Evolutionary conservation across 1,140 invertebrate species (phyloP), one percentile per base, ranked within the genome.

Genomic region (Venustaconcha ellipsiformis): DNA sequence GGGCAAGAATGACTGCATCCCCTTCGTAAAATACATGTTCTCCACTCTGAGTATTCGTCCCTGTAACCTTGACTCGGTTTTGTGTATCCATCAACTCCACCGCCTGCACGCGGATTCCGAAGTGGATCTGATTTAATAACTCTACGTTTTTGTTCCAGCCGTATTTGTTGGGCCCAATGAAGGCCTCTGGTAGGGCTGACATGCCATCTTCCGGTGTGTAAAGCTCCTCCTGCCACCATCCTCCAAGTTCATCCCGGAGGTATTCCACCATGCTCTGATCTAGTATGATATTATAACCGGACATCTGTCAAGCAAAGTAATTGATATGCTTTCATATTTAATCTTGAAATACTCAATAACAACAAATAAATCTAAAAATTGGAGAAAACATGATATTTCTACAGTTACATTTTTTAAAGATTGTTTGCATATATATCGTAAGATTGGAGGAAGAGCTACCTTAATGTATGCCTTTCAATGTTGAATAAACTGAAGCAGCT

Each of bases 131-230:
- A 14, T 71, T 56, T 1, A 66, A 56, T 17, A 81, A 60, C 23
- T 79, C 14, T 1, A 79, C 71, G 30, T 81, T 57, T 23, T 59
- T 71, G 58, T 81, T 66, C 70, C 74, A 76, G 14, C 72, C 74
- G 13, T 37, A 17, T 0, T 37, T 30, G 14, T 76, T 81, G 20
- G 68, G 37, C 57, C 69, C 60, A 1, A 78, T 66, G 48, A 82
- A 80, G 5, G 75, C 55, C 20, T 78, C 70, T 13, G 75, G 67
- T 4, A 82, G 17, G 0, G 57, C 57, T 2, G 77, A 72, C 80
- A 82, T 82, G 8, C 78, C 80, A 55, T 72, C 65, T 26, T 30
- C 57, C 11, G 80, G 80, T 56, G 80, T 78, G 57, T 78, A 48
- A 23, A 78, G 15, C 1, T 20, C 30, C 23, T 79, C 69, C 30